Percentiles rank a stretch among this genome's conserved stretches.
These are phyloP conservation scores for Mythimna lalbum DNA, from an alignment of 2,888 invertebrate species.

Conservation along the genomic window DNA sequence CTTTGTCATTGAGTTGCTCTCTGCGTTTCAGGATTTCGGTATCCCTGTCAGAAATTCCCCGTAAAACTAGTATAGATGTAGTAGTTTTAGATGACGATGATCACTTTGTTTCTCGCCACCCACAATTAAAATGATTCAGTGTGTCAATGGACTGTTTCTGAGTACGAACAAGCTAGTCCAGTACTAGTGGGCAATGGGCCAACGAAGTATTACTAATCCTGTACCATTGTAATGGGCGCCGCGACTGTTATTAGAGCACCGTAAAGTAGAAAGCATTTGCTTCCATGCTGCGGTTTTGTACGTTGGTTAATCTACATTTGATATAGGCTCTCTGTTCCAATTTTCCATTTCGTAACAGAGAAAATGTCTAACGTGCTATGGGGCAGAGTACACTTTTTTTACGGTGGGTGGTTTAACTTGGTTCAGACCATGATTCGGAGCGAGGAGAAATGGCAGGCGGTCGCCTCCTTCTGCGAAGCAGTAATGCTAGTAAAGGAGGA, in stretches of 20 bases:
- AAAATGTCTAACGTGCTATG: no score
- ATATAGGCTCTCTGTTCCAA: constrained; percentile 1
- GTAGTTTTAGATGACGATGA: neutral
- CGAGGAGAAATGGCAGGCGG: no score
- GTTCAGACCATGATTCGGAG: no score
- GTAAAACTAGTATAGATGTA: no score
- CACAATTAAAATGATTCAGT: constrained; percentile 36
- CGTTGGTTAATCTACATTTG: constrained; percentile 26
- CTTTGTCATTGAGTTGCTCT: no score
- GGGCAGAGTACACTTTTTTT: no score
- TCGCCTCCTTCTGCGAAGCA: no score
- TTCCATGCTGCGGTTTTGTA: constrained; percentile 11
- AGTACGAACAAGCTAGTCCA: constrained; percentile 34
- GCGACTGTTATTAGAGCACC: constrained; percentile 29
- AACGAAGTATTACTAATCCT: constrained; percentile 50
- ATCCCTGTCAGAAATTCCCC: no score
- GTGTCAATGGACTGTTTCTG: constrained; percentile 40
- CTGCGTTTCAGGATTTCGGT: no score
- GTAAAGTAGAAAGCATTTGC: constrained; percentile 28
- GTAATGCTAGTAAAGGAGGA: no score
- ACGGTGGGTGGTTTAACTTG: no score
- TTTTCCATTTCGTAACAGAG: neutral
- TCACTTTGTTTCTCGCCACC: constrained; percentile 7
- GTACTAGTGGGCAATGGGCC: constrained; percentile 57
- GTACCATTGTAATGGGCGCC: constrained; percentile 35